phyloP scores from a whole-genome alignment of 2,113 vertebrate genomes.

The Kryptolebias marmoratus region DNA sequence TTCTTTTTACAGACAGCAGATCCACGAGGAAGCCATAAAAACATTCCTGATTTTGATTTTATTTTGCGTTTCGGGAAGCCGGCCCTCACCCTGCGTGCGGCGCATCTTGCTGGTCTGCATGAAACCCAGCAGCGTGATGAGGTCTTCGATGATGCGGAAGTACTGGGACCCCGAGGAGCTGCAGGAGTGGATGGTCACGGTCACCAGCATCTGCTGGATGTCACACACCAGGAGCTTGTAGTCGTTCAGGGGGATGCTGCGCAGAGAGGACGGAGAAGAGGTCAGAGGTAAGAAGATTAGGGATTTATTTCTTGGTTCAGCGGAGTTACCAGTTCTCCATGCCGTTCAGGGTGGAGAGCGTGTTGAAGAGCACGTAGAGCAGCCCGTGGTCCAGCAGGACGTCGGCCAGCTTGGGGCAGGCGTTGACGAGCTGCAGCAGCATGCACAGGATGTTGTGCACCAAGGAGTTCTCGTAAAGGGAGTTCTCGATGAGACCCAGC shows the following conservation, averaged over 20 bases:
- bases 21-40: too few relatives aligned
- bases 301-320: conserved; percentile 49
- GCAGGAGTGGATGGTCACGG: conserved; percentile 96
- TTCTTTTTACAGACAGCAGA: too few relatives aligned
- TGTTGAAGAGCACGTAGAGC: conserved; percentile 95
- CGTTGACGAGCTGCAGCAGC: conserved; percentile 92
- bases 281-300: conserved; percentile 43
- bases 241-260: conserved; percentile 90
- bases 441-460: conserved; percentile 91
- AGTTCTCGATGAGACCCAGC: conserved; percentile 95
- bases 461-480: conserved; percentile 90
- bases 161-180: conserved; percentile 96
- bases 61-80: conserved; percentile 16
- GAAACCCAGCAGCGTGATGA: conserved; percentile 93
- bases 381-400: conserved; percentile 95
- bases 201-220: conserved; percentile 93
- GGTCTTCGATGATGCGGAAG: conserved; percentile 98
- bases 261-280: conserved; percentile 27
- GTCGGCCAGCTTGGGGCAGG: conserved; percentile 95
- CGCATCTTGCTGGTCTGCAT: conserved; percentile 93
- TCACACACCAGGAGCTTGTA: conserved; percentile 93
- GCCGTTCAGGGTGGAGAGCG: conserved; percentile 91
- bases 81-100: conserved; percentile 88
- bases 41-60: background rate
- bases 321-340: conserved; percentile 89